Evolutionary conservation across 2,888 invertebrate genomes (phyloP).

Genomic region (Toxonevra muliebris): DNA sequence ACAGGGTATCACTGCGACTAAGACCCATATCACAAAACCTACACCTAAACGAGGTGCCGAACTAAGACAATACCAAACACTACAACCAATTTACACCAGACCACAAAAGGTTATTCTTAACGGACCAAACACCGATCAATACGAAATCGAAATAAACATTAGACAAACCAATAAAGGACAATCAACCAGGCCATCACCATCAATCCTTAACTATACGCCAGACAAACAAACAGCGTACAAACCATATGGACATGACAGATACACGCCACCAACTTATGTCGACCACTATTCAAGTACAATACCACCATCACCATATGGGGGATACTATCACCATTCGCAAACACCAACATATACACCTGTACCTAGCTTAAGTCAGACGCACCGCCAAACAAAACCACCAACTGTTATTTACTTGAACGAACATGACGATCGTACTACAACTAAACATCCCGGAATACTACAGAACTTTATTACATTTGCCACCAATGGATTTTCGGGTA

Average conservation of each 20-base stretch:
- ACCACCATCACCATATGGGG: slow-evolving; percentile 26
- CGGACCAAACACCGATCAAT: slow-evolving; percentile 57
- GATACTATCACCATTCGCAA: slow-evolving; percentile 40
- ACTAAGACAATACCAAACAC: slow-evolving; percentile 53
- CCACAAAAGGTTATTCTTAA: slow-evolving; percentile 59
- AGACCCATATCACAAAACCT: slow-evolving; percentile 24
- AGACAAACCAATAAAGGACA: slow-evolving; percentile 58
- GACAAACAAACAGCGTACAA: slow-evolving; percentile 51
- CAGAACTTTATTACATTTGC: slow-evolving; percentile 57
- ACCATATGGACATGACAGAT: slow-evolving; percentile 49
- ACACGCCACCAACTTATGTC: slow-evolving; percentile 43
- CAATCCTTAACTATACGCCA: slow-evolving; percentile 26
- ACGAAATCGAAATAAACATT: slow-evolving; percentile 65
- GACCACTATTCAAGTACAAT: slow-evolving; percentile 41
- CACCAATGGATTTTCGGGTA: slow-evolving; percentile 41
- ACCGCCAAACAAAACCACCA: slow-evolving; percentile 58
- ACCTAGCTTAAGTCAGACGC: slow-evolving; percentile 30
- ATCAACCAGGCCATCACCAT: slow-evolving; percentile 14
- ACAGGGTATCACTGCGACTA: background rate
- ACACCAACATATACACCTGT: slow-evolving; percentile 38
- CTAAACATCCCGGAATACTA: slow-evolving; percentile 53
- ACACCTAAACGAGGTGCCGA: slow-evolving; percentile 45
- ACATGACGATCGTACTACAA: slow-evolving; percentile 51
- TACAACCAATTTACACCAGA: slow-evolving; percentile 49
- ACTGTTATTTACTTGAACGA: slow-evolving; percentile 62